Base-by-base conservation (phyloP, 2,113 vertebrate genomes). In the Heterocephalus glaber region DNA sequence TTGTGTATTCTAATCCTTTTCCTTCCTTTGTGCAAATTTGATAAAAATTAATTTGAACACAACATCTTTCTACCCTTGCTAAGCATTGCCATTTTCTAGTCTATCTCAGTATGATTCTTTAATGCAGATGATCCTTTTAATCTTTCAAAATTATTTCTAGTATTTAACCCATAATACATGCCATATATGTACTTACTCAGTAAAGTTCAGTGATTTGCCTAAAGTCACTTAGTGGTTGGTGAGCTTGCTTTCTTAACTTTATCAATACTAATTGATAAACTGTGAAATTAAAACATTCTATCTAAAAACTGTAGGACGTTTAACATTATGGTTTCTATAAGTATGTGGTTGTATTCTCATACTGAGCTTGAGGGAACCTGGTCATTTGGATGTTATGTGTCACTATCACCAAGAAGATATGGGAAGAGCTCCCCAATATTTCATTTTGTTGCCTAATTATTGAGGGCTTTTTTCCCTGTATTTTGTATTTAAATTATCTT, bases 191-290 rank as follows among this genome's bases (percentile, higher is more conserved):
- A 56, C 35, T 30, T 83, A n/a, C 77, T 95, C 30, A 61, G 1
- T 89, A 63, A 92, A 81, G 26, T 90, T 90, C 79, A 86, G 9
- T 89, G 66, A 81, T 97, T 88, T 92, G 26, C 28, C 20, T 95
- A 63, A 52, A 74, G 16, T 89, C 56, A 88, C 49, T 79, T 79
- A 88, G 20, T 88, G 38, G 22, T 94, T 70, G 41, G 30, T 95
- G 28, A 96, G 14, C 83, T 89, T 95, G 30, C 22, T 95, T 94
- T 94, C 30, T 93, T 89, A 76, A n/a, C 17, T 94, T 89, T 86
- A 44, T 79, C 4, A 0, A 2, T 83, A 80, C 70, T 86, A 83
- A 35, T 87, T 79, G 33, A 54, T 79, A 79, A 79, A 35, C 47
- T 35, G 14, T 77, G 47, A 79, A 91, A 93, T 24, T 76, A 70